Conservation (phyloP, 2,888 invertebrate species). For the Eupithecia inturbata region DNA sequence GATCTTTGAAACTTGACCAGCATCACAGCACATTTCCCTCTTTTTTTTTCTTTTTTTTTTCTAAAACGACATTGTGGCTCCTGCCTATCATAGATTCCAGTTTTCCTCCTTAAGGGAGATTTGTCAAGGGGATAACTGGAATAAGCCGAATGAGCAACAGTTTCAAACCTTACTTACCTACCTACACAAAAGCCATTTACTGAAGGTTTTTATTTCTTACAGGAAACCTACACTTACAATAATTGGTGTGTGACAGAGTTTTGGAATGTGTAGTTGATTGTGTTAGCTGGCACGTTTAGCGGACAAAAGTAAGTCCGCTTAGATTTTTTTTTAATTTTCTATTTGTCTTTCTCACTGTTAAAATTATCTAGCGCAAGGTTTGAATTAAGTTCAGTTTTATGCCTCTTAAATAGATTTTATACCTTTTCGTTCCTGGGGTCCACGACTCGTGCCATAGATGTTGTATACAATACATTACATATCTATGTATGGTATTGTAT, state of each 20-base stretch:
- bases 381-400: too few relatives aligned
- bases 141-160: not conserved
- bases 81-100: conserved; percentile 1
- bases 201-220: conserved; percentile 32
- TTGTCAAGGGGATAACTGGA: too few relatives aligned
- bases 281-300: conserved; percentile 11
- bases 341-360: too few relatives aligned
- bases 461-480: too few relatives aligned
- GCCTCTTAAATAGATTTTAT: too few relatives aligned
- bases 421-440: too few relatives aligned
- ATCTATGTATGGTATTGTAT: too few relatives aligned
- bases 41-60: too few relatives aligned
- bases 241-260: conserved; percentile 42
- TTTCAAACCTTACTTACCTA: conserved; percentile 26
- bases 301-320: conserved; percentile 18
- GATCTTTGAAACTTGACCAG: not conserved
- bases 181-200: conserved; percentile 14
- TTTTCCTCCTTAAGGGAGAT: too few relatives aligned
- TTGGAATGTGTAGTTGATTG: conserved; percentile 37
- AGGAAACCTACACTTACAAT: conserved; percentile 36
- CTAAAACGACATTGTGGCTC: not conserved
- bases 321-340: too few relatives aligned
- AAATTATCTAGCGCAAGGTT: too few relatives aligned
- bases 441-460: too few relatives aligned
- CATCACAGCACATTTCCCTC: not conserved